phyloP scores from a whole-genome alignment of 2,113 vertebrate genomes.

The Podarcis muralis region DNA sequence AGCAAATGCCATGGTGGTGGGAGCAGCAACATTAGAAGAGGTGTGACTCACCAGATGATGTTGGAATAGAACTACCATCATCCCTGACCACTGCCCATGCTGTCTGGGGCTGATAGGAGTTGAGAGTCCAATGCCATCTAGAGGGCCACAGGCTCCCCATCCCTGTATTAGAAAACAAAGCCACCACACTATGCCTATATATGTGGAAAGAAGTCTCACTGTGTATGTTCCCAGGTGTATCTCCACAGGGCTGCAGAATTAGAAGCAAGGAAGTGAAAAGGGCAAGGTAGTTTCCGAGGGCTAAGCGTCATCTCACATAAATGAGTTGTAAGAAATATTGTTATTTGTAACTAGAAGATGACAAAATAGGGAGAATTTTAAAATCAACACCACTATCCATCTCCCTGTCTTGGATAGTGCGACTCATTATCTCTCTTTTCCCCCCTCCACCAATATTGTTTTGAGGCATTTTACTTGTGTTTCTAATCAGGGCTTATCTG shows the following conservation, averaged over 20 bases:
- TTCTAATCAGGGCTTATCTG: constrained; percentile 13
- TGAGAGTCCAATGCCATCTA: no score
- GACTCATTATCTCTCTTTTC: not conserved
- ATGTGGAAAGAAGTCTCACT: no score
- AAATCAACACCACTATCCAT: not conserved
- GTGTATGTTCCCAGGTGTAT: no score
- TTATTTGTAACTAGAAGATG: no score
- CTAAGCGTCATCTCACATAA: not conserved
- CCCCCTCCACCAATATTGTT: not conserved
- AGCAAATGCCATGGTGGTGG: not conserved
- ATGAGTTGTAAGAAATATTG: not conserved
- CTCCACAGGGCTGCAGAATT: not conserved
- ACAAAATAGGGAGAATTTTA: not conserved
- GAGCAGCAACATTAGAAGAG: not conserved
- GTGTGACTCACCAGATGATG: not conserved
- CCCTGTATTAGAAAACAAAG: no score
- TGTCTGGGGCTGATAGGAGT: not conserved
- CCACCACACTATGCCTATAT: no score
- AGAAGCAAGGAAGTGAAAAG: not conserved
- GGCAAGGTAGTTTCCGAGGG: not conserved
- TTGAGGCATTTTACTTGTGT: not conserved
- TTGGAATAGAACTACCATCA: not conserved
- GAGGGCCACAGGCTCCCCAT: not conserved
- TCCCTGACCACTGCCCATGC: no score
- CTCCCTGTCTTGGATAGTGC: no score